Conservation (phyloP, 1,140 invertebrate species). For the Phocides pigmalion region DNA sequence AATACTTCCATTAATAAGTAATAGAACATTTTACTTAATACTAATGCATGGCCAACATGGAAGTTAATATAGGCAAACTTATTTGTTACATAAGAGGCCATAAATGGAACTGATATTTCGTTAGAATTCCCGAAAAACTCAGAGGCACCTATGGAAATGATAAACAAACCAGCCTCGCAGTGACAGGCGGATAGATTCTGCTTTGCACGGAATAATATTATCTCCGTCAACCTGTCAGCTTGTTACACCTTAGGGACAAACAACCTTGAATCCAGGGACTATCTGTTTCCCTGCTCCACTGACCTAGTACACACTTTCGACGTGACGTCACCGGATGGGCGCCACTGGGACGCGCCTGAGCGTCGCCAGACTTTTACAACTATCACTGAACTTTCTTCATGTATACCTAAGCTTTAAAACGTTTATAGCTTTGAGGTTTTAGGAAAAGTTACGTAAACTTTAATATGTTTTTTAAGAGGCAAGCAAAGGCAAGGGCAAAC, state of each 20-base stretch:
- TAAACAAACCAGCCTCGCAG: background rate
- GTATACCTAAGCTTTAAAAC: background rate
- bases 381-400: constrained; percentile 5
- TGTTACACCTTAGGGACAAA: constrained; percentile 20
- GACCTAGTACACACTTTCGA: constrained; percentile 54
- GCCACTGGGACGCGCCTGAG: constrained; percentile 45
- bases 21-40: too few species aligned
- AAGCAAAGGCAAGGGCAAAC: too few species aligned
- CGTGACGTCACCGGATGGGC: constrained; percentile 57
- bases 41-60: too few species aligned
- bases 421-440: background rate
- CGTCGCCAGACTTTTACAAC: constrained; percentile 43
- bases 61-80: too few species aligned
- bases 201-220: constrained; percentile 16
- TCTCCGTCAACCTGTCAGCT: constrained; percentile 34
- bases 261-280: constrained; percentile 55
- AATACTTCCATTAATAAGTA: too few species aligned
- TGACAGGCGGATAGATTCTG: background rate
- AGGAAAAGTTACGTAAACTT: background rate
- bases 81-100: too few species aligned
- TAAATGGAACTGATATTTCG: too few species aligned
- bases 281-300: constrained; percentile 54
- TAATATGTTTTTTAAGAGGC: too few species aligned
- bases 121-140: background rate
- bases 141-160: background rate